phyloP scores from a whole-genome alignment of 2,113 vertebrate species.

The Leptocoma aspasia region DNA sequence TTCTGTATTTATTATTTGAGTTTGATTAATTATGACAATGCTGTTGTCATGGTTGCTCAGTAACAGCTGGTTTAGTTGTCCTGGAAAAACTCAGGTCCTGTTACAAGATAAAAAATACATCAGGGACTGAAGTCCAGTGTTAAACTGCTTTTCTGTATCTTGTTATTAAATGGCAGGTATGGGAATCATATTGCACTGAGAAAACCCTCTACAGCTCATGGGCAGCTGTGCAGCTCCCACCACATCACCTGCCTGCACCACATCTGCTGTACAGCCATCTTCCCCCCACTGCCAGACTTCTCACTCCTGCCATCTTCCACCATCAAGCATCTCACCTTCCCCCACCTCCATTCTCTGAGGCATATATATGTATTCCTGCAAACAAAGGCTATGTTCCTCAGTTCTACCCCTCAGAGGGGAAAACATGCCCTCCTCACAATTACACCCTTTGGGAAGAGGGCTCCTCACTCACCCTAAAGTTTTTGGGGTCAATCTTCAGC shows the following conservation, averaged over 20 bases:
- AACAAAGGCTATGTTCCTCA: background rate
- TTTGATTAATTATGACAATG: background rate
- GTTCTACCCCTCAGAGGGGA: background rate
- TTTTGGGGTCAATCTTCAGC: constrained; percentile 60
- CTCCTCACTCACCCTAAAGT: constrained; percentile 52
- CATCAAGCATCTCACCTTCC: background rate
- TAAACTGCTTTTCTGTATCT: background rate
- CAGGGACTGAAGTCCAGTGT: background rate
- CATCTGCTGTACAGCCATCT: background rate
- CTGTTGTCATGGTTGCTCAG: background rate
- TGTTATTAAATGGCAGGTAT: background rate
- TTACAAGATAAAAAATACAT: background rate
- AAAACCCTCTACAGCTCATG: background rate
- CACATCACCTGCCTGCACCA: background rate
- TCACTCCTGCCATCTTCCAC: background rate
- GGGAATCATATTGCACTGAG: background rate
- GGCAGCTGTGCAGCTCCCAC: background rate
- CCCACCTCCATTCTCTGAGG: background rate
- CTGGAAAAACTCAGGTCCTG: background rate
- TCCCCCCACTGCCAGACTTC: background rate
- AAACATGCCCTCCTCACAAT: background rate
- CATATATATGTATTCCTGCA: background rate
- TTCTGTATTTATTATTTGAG: background rate
- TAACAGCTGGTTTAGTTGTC: background rate
- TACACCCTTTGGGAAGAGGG: background rate